Base-by-base conservation (phyloP, 2,113 vertebrate species). In the Trichomycterus rosablanca region DNA sequence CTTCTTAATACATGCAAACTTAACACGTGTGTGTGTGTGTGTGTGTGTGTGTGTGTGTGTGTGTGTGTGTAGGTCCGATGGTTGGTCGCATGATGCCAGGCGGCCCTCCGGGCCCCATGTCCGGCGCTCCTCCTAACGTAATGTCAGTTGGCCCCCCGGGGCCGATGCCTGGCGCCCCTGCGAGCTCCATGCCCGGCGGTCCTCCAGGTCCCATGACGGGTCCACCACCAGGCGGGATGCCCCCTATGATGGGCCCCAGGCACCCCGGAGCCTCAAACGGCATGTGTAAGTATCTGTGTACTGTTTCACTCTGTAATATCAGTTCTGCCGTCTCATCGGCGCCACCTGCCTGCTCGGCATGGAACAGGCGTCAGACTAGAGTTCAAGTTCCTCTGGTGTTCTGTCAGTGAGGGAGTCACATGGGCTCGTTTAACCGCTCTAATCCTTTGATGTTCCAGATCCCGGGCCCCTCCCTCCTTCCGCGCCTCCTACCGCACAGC, bases 251-350 rank as follows among this genome's bases (percentile, higher is more conserved):
- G 20, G 93, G 93, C 30, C 88, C 94, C 4, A 88, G 91, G 0
- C 90, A 90, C 61, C 84, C 90, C 0, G 90, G 93, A 45, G 86
- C 92, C 1, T 90, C 91, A 1, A 95, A 96, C 0, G 94, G 93
- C 83, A 89, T 97, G 92, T 96, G 94, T 98, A 77, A 93, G 94
- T 91, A 67, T 40, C 16, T 10, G 3, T 35, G 18, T 43, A 22
- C n/a, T 26, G 3, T 14, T 9, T 39, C 28, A 20, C 1, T 9
- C 14, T 23, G 19, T 12, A n/a, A n/a, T n/a, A n/a, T n/a, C n/a
- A n/a, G n/a, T n/a, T n/a, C n/a, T n/a, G n/a, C n/a, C n/a, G n/a
- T n/a, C n/a, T n/a, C n/a, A n/a, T n/a, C n/a, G n/a, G n/a, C n/a
- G n/a, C n/a, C n/a, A n/a, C n/a, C n/a, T n/a, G n/a, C n/a, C n/a